Evolutionary conservation across 1,140 invertebrate species (phyloP).

Genomic region (Trichonephila clavipes): DNA sequence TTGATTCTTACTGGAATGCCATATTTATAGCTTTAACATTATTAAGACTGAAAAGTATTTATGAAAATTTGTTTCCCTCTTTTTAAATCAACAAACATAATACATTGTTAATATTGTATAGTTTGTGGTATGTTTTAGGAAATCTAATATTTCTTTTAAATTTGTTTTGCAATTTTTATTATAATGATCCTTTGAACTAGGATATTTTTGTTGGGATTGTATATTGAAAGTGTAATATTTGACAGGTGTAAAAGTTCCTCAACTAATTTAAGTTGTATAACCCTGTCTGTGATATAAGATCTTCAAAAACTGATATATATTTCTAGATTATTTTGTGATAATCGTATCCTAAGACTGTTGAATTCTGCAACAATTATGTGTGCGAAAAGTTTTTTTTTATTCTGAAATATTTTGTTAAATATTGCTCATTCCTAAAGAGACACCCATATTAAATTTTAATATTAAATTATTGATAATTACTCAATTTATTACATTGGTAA

Average conservation of each 20-base stretch:
- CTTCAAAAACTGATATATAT: background rate
- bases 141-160: too few species aligned
- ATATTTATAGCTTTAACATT: background rate
- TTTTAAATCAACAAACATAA: too few species aligned
- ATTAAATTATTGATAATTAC: too few species aligned
- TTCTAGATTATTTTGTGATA: slow-evolving; percentile 1
- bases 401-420: background rate
- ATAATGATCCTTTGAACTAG: background rate
- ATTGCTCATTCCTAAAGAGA: background rate
- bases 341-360: background rate
- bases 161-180: background rate
- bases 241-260: background rate
- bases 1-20: background rate
- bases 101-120: too few species aligned
- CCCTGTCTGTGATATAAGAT: background rate
- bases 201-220: background rate
- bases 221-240: background rate
- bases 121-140: too few species aligned
- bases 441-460: background rate
- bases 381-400: background rate
- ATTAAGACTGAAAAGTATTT: too few species aligned
- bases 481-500: too few species aligned
- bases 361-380: background rate
- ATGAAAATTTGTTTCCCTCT: too few species aligned
- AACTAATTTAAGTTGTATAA: background rate